These are phyloP conservation scores for Coelinius sp. DNA, from an alignment of 2,888 invertebrate species.

Conservation along the genomic window DNA sequence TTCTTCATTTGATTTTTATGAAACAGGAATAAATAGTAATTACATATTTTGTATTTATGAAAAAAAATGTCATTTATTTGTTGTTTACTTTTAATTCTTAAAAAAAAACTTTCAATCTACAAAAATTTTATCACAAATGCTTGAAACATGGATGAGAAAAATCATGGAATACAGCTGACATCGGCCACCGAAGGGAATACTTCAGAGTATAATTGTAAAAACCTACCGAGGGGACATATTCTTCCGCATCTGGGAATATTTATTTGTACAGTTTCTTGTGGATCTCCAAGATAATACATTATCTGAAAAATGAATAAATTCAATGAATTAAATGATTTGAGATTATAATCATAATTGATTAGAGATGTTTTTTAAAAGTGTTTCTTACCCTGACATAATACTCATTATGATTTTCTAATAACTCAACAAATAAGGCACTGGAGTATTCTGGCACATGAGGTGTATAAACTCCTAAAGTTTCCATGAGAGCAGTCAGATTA, in stretches of 20 bases:
- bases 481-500: constrained; percentile 57
- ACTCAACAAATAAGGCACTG: constrained; percentile 58
- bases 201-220: background rate
- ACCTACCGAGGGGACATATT: background rate
- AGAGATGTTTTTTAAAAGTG: background rate
- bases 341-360: background rate
- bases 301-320: background rate
- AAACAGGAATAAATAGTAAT: too few relatives aligned
- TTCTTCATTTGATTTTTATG: too few relatives aligned
- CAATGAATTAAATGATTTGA: background rate
- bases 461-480: constrained; percentile 53
- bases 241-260: background rate
- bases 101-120: background rate
- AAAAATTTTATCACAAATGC: background rate
- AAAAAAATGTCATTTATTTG: background rate
- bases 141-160: background rate
- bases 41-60: too few relatives aligned
- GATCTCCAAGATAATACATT: background rate
- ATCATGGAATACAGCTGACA: background rate
- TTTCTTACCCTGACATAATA: constrained; percentile 55
- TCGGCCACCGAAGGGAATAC: background rate
- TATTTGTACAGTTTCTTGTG: background rate
- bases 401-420: constrained; percentile 45
- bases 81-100: background rate
- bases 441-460: constrained; percentile 59